Evolutionary conservation across 2,888 invertebrate genomes (phyloP), one percentile per base, ranked within the genome.

Genomic region (Dicyrtomina minuta): DNA sequence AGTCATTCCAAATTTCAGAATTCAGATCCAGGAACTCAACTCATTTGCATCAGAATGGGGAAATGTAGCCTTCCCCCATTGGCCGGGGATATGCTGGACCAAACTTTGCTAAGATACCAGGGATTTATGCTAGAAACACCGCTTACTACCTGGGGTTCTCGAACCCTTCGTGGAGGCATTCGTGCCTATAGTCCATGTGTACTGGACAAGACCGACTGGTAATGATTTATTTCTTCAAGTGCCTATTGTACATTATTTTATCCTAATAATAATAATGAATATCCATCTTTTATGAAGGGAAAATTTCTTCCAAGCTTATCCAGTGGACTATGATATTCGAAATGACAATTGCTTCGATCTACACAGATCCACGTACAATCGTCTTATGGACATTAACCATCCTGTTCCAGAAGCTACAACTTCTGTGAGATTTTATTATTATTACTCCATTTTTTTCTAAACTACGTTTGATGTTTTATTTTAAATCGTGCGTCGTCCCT

Each of bases 261-360:
- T 33, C 8, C 8, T 33, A 33, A 33, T 33, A 33, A 33, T 33
- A 33, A 33, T 33, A 33, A 33, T 33, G 8, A 8, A 33, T 43
- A 4, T 8, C n/a, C 17, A 39, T 12, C 2, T 41, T 22, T 6
- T 44, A 39, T 44, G 12, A 41, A 76, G 77, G 77, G 74, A 77
- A 33, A 71, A 78, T 56, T 75, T 73, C 49, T 78, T 70, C 56
- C 51, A 67, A 59, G 72, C 64, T 15, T 53, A 71, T 10, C 78
- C 78, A 12, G 59, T 72, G 10, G 78, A 78, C 55, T 78, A 78
- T 68, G 76, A 77, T 56, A 68, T 77, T 13, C 46, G 66, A 26
- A 76, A 77, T 59, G 77, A 77, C 43, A 70, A 61, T n/a, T 66
- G 66, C 6, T 78, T 74, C 44, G 70, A 75, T 27, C 64, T 70